Conservation (phyloP, 2,888 invertebrate species). For the Gastrophysa polygoni region DNA sequence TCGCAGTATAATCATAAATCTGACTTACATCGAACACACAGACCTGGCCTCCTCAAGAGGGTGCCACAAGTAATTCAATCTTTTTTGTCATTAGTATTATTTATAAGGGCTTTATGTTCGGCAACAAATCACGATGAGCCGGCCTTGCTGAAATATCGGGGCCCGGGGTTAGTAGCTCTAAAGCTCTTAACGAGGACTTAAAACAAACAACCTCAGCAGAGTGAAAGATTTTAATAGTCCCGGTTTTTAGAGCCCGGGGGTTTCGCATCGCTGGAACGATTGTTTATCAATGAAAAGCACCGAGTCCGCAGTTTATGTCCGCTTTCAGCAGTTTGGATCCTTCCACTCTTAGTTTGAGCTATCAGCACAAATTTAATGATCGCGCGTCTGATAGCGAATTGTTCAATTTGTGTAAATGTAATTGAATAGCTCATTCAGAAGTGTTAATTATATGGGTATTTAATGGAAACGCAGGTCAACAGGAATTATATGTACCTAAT, state of each 20-base stretch:
- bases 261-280: conserved; percentile 42
- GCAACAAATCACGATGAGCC: conserved; percentile 46
- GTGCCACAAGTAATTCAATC: conserved; percentile 60
- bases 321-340: conserved; percentile 32
- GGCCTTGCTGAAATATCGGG: conserved; percentile 47
- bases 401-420: conserved; percentile 34
- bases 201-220: conserved; percentile 56
- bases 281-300: conserved; percentile 50
- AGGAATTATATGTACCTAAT: conserved; percentile 43
- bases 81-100: conserved; percentile 34
- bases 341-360: conserved; percentile 26
- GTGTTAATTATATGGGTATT: conserved; percentile 21
- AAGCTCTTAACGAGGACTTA: conserved; percentile 50
- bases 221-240: conserved; percentile 59
- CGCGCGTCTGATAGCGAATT: conserved; percentile 29
- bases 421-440: conserved; percentile 20
- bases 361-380: conserved; percentile 40
- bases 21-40: not conserved
- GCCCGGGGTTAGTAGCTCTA: conserved; percentile 28
- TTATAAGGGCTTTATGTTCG: conserved; percentile 39
- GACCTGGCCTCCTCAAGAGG: conserved; percentile 2
- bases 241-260: conserved; percentile 55
- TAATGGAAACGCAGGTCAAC: conserved; percentile 8
- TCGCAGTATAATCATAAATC: not conserved
- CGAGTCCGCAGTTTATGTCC: conserved; percentile 45